Base-by-base conservation (phyloP, 1,140 invertebrate genomes). In the Yoshiicerus persimilis region DNA sequence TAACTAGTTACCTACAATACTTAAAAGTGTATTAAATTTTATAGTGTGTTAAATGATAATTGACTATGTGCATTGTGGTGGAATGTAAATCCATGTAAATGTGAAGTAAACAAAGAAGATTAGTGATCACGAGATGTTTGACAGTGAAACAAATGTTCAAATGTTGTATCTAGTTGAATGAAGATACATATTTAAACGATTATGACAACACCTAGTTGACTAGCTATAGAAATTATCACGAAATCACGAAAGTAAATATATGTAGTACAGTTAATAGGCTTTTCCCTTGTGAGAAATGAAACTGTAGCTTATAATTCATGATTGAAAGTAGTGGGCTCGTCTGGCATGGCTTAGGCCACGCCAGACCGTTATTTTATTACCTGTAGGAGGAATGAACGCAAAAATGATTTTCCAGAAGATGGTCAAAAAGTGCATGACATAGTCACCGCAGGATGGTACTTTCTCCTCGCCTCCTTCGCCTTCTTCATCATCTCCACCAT, bases 391-490 rank as follows among this genome's bases (percentile, higher is more conserved):
- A 85, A 99, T 96, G 92, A 98, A 98, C 70, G 98, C 98, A 93
- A 99, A 99, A 32, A 99, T 92, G 84, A 99, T 93, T 93, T 99
- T 99, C 99, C 98, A 99, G 92, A 99, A 98, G 62, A 99, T 94
- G 11, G 98, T 99, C 66, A 99, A 92, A 91, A 97, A 96, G 93
- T 99, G 98, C 94, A 99, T 96, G 64, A 99, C 94, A 93, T 99
- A 99, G 93, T 99, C 98, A 34, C 95, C 94, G 91, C 96, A 96
- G 2, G 96, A 96, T 23, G 97, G 97, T 39, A 95, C 92, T 66
- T 93, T 93, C 56, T 95, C 93, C 84, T 92, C 91, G 25, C 92
- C 93, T 56, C 93, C 93, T 80, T 94, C 94, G 47, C 92, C 94
- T 89, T 95, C 95, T 64, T 94, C 95, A 20, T 95, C 95, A 34